Evolutionary conservation across 2,888 invertebrate species (phyloP), one percentile per base, ranked within the genome.

Genomic region (Omphaloscelis lunosa): DNA sequence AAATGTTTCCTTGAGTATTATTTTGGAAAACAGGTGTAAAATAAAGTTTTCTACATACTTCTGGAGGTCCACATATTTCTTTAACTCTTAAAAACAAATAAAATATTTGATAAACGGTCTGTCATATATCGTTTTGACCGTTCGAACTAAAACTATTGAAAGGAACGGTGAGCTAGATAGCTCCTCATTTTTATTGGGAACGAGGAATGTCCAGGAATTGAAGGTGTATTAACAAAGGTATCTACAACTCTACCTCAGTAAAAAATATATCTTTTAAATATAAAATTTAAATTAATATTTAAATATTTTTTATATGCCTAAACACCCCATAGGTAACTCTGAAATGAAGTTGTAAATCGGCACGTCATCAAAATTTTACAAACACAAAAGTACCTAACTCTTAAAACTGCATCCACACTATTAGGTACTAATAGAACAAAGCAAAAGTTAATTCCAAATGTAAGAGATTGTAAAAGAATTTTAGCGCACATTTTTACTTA

Each of bases 111-210:
- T 69, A 71, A 62, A 83, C 79, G 63, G 66, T 63, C 20, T 51
- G n/a, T 63, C 72, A 75, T 79, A 39, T 69, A 83, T 84, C 41
- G 34, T 66, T 74, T 63, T 74, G 78, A 65, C 73, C 78, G 68
- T 77, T 78, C 17, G 1, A 83, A 79, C 58, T 84, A 51, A 79
- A 83, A 86, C 75, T 84, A 83, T 83, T 83, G 73, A 56, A 56
- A 53, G 48, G 27, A 69, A 69, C 34, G 74, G 53, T 39, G 72
- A 72, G 69, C 74, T 78, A 69, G 72, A 84, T 63, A 51, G 70
- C 48, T 75, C 4, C 72, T 70, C 84, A 84, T 86, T 79, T 84
- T 75, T 86, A 84, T 61, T 51, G 53, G 17, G 48, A 79, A 86
- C 27, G 63, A 86, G 65, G 39, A 68, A 86, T 83, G 34, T 83